Percentiles rank a stretch among this genome's conserved stretches.
These are phyloP conservation scores for Rhinoderma darwinii DNA, from an alignment of 2,113 vertebrate genomes.

Conservation along the genomic window DNA sequence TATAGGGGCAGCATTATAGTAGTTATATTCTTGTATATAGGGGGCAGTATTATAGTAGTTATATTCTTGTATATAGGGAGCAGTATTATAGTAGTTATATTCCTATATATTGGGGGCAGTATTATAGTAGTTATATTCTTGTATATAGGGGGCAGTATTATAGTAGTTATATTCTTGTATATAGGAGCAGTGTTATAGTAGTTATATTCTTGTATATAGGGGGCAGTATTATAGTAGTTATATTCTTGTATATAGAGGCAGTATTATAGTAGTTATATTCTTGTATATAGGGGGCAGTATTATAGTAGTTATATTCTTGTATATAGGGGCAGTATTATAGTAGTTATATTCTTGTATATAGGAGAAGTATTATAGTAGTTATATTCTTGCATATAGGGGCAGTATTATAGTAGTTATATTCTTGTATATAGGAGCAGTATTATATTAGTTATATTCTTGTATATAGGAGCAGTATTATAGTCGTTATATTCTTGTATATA, in stretches of 20 bases:
- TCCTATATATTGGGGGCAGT: no score
- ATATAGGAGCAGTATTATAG: no score
- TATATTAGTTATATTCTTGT: no score
- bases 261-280: no score
- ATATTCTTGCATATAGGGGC: background rate
- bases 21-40: no score
- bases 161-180: constrained; percentile 9
- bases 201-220: background rate
- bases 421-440: background rate
- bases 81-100: no score
- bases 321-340: background rate
- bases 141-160: constrained; percentile 3
- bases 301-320: background rate
- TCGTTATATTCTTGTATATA: no score
- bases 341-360: background rate
- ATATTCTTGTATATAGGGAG: no score
- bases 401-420: background rate
- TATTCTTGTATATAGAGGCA: no score
- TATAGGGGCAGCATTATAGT: no score
- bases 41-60: no score
- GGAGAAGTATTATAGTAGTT: background rate
- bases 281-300: background rate
- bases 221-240: background rate
- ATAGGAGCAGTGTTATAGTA: background rate
- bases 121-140: constrained; percentile 16